Percentiles rank a stretch among this genome's conserved stretches.
phyloP scores from a whole-genome alignment of 2,888 invertebrate species.

The Morpho achilles region DNA sequence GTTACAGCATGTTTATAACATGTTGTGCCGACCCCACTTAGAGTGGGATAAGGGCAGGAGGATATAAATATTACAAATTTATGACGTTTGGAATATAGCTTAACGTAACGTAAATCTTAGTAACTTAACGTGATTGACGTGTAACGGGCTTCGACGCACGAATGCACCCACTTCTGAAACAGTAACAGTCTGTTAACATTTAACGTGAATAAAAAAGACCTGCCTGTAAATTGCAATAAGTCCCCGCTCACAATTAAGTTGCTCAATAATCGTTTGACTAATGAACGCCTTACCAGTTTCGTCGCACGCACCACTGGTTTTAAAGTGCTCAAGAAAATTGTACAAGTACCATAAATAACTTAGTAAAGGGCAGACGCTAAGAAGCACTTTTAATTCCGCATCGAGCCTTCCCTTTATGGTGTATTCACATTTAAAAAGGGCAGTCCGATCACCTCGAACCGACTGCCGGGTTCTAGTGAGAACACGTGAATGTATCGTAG shows the following conservation, averaged over 20 bases:
- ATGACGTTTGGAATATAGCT: too few species aligned
- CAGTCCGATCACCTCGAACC: slow-evolving; percentile 50
- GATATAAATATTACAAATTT: too few species aligned
- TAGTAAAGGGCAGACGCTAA: slow-evolving; percentile 27
- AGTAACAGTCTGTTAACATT: too few species aligned
- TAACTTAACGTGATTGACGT: too few species aligned
- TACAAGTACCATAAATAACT: slow-evolving; percentile 18
- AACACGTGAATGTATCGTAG: slow-evolving; percentile 33
- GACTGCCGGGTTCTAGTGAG: slow-evolving; percentile 57
- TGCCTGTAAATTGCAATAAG: slow-evolving; percentile 2
- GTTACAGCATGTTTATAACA: too few species aligned
- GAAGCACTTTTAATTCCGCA: slow-evolving; percentile 29
- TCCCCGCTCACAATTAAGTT: slow-evolving; percentile 3
- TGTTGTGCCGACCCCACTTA: too few species aligned
- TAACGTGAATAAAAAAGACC: background rate
- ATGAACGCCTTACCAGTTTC: slow-evolving; percentile 11
- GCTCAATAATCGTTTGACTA: slow-evolving; percentile 11
- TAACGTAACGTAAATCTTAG: too few species aligned
- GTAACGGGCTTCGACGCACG: too few species aligned
- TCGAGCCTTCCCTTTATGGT: slow-evolving; percentile 45
- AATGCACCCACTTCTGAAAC: too few species aligned
- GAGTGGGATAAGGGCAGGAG: too few species aligned
- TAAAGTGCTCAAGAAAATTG: slow-evolving; percentile 13
- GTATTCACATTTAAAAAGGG: slow-evolving; percentile 34
- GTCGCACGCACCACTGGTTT: slow-evolving; percentile 9